Evolutionary conservation across 2,888 invertebrate species (phyloP).

Genomic region (Ophion costatus): DNA sequence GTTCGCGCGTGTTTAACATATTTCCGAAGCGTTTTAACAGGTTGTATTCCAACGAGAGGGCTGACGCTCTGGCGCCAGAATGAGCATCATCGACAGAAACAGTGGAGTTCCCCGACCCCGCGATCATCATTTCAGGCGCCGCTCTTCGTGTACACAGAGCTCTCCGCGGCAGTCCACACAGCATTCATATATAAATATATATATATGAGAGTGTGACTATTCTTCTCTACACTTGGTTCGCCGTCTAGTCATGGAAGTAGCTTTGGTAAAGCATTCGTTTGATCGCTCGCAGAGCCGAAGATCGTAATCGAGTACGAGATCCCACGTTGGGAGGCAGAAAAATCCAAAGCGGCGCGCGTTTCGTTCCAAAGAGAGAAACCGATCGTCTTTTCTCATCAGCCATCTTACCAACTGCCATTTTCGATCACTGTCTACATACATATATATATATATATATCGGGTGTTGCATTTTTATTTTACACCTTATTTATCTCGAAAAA

Average conservation of each 20-base stretch:
- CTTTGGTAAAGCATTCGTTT: slow-evolving; percentile 8
- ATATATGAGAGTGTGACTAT: background rate
- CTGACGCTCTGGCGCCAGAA: slow-evolving; percentile 55
- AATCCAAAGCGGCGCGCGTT: slow-evolving; percentile 38
- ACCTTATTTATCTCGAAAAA: too few relatives aligned
- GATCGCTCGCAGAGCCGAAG: slow-evolving; percentile 35
- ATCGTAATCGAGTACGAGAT: slow-evolving; percentile 49
- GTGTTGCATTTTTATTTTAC: too few relatives aligned
- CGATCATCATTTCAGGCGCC: slow-evolving; percentile 37
- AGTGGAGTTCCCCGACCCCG: slow-evolving; percentile 59
- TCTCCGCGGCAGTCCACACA: slow-evolving; percentile 12
- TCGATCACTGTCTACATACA: slow-evolving; percentile 26
- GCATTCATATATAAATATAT: background rate
- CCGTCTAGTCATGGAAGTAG: too few relatives aligned
- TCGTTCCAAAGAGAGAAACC: slow-evolving; percentile 30
- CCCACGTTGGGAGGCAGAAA: slow-evolving; percentile 21
- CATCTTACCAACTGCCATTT: slow-evolving; percentile 39
- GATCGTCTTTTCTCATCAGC: slow-evolving; percentile 41
- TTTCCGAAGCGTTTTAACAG: slow-evolving; percentile 65
- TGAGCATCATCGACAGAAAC: slow-evolving; percentile 52
- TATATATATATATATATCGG: background rate
- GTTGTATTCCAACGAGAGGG: slow-evolving; percentile 53
- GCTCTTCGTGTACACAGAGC: background rate
- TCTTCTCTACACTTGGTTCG: too few relatives aligned
- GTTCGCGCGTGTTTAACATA: slow-evolving; percentile 65